Base-by-base conservation (phyloP, 2,888 invertebrate species). In the Labia minor region DNA sequence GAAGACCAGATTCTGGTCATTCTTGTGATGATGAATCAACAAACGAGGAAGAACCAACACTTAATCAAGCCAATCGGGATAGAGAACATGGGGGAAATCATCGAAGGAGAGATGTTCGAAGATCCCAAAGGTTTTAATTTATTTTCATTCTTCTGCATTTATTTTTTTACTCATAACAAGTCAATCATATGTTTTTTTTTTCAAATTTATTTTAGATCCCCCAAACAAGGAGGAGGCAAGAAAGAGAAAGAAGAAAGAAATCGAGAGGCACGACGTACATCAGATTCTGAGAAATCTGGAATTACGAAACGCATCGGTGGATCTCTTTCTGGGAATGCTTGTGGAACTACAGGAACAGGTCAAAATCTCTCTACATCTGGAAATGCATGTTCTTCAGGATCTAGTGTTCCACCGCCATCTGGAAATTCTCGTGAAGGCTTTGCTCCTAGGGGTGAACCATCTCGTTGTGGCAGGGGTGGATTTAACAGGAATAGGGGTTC, bases 401-500 rank as follows among this genome's bases (percentile, higher is more conserved):
- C 11, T 79, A 80, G 70, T 75, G 76, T 20, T 8, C 33, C 21
- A 19, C 63, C 21, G 20, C 19, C 67, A 68, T 49, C 71, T 73
- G 72, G 82, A 76, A 79, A 80, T 74, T 80, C 80, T 70, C 79
- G 85, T 67, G 89, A 89, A 73, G 89, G 88, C 64, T 92, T 92
- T 78, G 87, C 90, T 1, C 93, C 93, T 0, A 84, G 92, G 19
- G 94, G 94, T 0, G 93, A 93, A 76, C 94, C 94, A 0, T 92
- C 92, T 1, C 82, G 93, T 65, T 86, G 93, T 68, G 94, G 94
- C 3, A 82, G 94, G 69, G 91, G 80, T 68, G 81, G 82, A 37
- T 80, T 80, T 69, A 73, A 81, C 64, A 78, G 83, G 67, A 49
- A 49, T 14, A 26, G 26, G 26, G 81, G 85, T 21, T 76, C 81